Evolutionary conservation across 2,888 invertebrate genomes (phyloP).

Genomic region (Andricus curvator): DNA sequence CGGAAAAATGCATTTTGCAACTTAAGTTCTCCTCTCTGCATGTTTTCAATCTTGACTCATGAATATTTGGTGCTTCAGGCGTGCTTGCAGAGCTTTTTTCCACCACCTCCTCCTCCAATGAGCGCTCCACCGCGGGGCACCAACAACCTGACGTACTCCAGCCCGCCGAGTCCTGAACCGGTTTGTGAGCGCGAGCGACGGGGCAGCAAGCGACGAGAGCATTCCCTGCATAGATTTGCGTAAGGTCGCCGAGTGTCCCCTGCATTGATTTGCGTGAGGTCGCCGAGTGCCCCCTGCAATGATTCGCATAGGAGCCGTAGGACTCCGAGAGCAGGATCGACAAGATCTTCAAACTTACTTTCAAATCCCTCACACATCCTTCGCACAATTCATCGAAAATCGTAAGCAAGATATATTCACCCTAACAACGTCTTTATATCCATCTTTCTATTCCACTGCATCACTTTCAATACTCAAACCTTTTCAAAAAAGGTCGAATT

Average conservation of each 20-base stretch:
- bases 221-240: conserved; percentile 76
- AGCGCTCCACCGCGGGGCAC: conserved; percentile 74
- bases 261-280: conserved; percentile 76
- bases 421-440: not conserved
- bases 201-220: conserved; percentile 76
- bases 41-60: conserved; percentile 36
- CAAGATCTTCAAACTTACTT: conserved; percentile 42
- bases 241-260: conserved; percentile 75
- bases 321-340: conserved; percentile 49
- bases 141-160: conserved; percentile 76
- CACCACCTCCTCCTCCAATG: conserved; percentile 76
- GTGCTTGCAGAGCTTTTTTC: conserved; percentile 77
- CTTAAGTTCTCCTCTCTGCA: conserved; percentile 29
- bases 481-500: not conserved
- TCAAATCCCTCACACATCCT: conserved; percentile 40
- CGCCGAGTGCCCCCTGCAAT: conserved; percentile 68
- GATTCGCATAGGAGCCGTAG: conserved; percentile 60
- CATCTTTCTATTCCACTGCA: not conserved
- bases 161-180: conserved; percentile 76
- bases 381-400: conserved; percentile 48
- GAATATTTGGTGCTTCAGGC: conserved; percentile 64
- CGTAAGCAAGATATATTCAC: conserved; percentile 24
- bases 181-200: conserved; percentile 74
- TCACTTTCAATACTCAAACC: conserved; percentile 9
- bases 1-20: conserved; percentile 28